phyloP scores from a whole-genome alignment of 2,113 vertebrate genomes.

The Lipophrys pholis region DNA sequence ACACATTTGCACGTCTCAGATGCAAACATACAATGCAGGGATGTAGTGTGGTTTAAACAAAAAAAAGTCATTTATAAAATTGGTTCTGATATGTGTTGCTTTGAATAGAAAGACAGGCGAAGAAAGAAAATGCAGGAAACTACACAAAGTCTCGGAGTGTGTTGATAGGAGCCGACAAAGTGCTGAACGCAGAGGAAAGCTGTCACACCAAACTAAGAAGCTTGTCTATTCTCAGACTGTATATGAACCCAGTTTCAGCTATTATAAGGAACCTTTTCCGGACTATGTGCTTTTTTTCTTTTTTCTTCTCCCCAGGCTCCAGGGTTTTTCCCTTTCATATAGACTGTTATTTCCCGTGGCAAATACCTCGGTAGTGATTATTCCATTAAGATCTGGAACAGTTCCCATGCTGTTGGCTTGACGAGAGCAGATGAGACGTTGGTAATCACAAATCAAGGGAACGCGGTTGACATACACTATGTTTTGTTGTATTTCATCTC shows the following conservation, averaged over 20 bases:
- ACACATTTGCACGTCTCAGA: too few species aligned
- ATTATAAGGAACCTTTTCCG: slow-evolving; percentile 42
- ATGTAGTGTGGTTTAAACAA: not conserved
- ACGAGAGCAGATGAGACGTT: slow-evolving; percentile 45
- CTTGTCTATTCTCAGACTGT: slow-evolving; percentile 43
- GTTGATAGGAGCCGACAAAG: slow-evolving; percentile 10
- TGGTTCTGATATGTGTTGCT: not conserved
- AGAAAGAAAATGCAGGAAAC: not conserved
- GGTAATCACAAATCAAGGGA: slow-evolving; percentile 52
- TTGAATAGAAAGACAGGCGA: not conserved
- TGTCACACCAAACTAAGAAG: slow-evolving; percentile 16
- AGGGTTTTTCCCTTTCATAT: slow-evolving; percentile 72
- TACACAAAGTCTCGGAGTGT: not conserved
- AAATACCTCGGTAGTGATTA: slow-evolving; percentile 63
- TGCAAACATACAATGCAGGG: not conserved
- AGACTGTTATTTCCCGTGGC: slow-evolving; percentile 62
- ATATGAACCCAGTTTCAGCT: slow-evolving; percentile 33
- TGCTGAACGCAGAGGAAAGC: slow-evolving; percentile 4
- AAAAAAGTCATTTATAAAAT: not conserved
- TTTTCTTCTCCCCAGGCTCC: slow-evolving; percentile 2
- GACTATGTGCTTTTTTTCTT: slow-evolving; percentile 50
- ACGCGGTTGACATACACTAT: slow-evolving; percentile 10
- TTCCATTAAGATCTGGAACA: slow-evolving; percentile 65
- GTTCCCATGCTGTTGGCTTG: slow-evolving; percentile 51
- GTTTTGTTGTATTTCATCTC: slow-evolving; percentile 21